Base-by-base conservation (phyloP, 2,113 vertebrate genomes). In the Dendropsophus ebraccatus region DNA sequence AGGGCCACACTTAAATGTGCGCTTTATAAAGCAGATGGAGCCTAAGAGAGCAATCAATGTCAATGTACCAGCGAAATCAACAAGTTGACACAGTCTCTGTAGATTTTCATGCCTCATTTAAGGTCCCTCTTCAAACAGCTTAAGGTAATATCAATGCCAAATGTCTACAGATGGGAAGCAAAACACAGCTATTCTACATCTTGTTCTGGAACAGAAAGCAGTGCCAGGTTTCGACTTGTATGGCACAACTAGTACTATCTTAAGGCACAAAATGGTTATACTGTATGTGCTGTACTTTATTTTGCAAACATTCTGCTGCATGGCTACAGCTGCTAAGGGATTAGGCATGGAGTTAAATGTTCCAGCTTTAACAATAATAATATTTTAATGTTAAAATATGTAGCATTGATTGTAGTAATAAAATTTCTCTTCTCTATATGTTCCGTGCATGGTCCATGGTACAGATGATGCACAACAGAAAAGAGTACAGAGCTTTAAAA, bases 41-140 rank as follows among this genome's bases (percentile, higher is more conserved):
- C 75, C 50, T 41, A 85, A 45, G 47, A 41, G 75, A 70, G 72
- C 35, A 78, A 79, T 85, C 62, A 78, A 25, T 65, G 35, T 70
- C 58, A 79, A 79, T 79, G 74, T 79, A 78, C 84, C 62, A 72
- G 50, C 10, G 21, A 86, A 56, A 81, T 81, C 76, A 86, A 73
- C 65, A 72, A 45, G 67, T 81, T 56, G 50, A 81, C 76, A 76
- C 10, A 67, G 73, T 52, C 73, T 75, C 72, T 60, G 72, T 79
- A 25, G 62, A 79, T 85, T 79, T 77, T 86, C 50, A 86, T 79
- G 76, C 76, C 84, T 86, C 84, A 86, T 86, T 86, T 80, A 81
- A 81, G 67, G 72, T 86, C 35, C 35, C 32, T 81, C 76, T 72
- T 81, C 84, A 86, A 86, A 86, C 84, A 86, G 62, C 50, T 81